Evolutionary conservation across 2,888 invertebrate genomes (phyloP).

Genomic region (Trisateles emortualis): DNA sequence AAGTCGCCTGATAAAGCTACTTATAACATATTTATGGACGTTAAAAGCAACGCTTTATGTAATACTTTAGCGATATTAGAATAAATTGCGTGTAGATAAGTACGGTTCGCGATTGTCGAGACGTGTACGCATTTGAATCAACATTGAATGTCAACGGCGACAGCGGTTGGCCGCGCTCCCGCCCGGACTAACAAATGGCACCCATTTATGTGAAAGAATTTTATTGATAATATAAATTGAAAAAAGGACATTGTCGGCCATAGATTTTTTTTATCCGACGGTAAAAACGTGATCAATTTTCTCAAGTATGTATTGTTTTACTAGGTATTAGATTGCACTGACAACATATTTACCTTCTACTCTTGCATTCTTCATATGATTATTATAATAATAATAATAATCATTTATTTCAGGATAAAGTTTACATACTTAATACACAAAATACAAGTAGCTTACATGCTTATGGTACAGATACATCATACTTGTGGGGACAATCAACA

Average conservation of each 20-base stretch:
- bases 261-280: slow-evolving; percentile 35
- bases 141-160: slow-evolving; percentile 50
- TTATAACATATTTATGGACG: neutral
- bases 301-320: slow-evolving; percentile 25
- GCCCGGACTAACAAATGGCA: slow-evolving; percentile 46
- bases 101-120: slow-evolving; percentile 38
- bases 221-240: slow-evolving; percentile 57
- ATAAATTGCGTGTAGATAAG: slow-evolving; percentile 44
- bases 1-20: neutral
- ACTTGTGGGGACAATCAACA: too few species aligned
- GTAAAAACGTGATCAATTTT: slow-evolving; percentile 38
- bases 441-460: too few species aligned
- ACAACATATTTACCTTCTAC: too few species aligned
- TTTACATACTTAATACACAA: too few species aligned
- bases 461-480: too few species aligned
- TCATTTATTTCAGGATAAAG: too few species aligned
- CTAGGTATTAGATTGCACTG: neutral
- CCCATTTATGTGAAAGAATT: slow-evolving; percentile 52
- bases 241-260: slow-evolving; percentile 45
- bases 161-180: slow-evolving; percentile 35
- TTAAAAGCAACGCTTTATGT: slow-evolving; percentile 17
- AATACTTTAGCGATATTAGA: slow-evolving; percentile 37
- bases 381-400: too few species aligned
- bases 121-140: slow-evolving; percentile 51
- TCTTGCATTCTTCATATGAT: too few species aligned